Evolutionary conservation across 2,797 vertebrate species (phyloP), one percentile per base, ranked within the genome.

Genomic region (Sphenodon punctatus): DNA sequence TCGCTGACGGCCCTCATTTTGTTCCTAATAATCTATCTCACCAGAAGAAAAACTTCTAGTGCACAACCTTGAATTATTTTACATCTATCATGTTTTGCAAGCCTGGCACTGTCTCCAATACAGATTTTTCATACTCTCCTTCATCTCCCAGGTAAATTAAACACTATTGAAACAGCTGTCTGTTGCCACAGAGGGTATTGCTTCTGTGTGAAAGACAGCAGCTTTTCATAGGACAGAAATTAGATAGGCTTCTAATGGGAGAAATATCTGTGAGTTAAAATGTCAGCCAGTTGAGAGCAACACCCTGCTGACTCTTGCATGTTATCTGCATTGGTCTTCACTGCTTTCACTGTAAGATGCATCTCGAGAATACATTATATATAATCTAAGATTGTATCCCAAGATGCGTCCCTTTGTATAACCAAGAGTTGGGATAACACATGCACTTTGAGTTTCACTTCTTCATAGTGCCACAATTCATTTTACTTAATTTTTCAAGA

Each of bases 131-230:
- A 38, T 67, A 27, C 51, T 86, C 60, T 72, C 82, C 46, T 64
- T 38, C 74, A 77, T 78, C 55, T 87, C 67, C 55, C 68, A 86
- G 67, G 77, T 87, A 90, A 87, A 91, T 92, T 67, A 93, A 90
- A 78, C 84, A 45, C 75, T 61, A 14, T 45, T 86, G 82, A 89
- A 92, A 85, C 77, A 91, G 86, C 82, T 89, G 78, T 73, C 69
- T 87, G 81, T 80, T 89, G 83, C 68, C 76, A 64, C 10, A 23
- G 36, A 7, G 36, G 67, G 60, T 75, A 81, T 70, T 88, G 72
- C 69, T 87, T 90, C 66, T 46, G 2, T 77, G 75, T 69, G 81
- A 51, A 34, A 91, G 90, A 88, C 66, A 59, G 32, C 67, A 30
- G 13, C 72, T 85, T 88, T 77, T 78, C 71, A 36, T 49, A 72